Evolutionary conservation across 2,888 invertebrate species (phyloP).

Genomic region (Drosophila histrio): DNA sequence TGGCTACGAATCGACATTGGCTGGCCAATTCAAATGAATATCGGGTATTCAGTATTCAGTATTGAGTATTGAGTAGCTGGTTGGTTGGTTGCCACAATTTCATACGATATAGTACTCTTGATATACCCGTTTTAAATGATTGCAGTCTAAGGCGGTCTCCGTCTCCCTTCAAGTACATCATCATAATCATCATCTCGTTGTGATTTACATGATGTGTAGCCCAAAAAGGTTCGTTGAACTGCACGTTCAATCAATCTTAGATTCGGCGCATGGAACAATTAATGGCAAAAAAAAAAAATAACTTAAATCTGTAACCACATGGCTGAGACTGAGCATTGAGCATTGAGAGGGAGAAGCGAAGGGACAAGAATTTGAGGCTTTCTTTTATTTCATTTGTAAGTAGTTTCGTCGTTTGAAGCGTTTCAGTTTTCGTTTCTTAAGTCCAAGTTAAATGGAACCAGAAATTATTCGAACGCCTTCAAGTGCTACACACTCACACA

Average conservation of each 20-base stretch:
- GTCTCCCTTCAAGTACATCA: constrained; percentile 48
- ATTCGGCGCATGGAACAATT: constrained; percentile 78
- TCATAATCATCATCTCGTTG: no score
- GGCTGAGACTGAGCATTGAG: constrained; percentile 1
- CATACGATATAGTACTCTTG: constrained; percentile 1
- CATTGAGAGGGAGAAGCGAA: neutral
- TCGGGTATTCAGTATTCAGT: constrained; percentile 21
- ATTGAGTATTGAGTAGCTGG: constrained; percentile 39
- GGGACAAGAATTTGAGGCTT: constrained; percentile 58
- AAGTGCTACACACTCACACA: constrained; percentile 58
- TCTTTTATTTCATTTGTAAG: constrained; percentile 64
- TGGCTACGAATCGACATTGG: constrained; percentile 46
- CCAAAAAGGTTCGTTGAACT: constrained; percentile 64
- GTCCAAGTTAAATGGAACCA: constrained; percentile 79
- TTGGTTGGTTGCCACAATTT: constrained; percentile 10
- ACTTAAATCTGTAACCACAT: constrained; percentile 55
- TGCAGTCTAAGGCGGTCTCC: constrained; percentile 26
- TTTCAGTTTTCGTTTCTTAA: constrained; percentile 73
- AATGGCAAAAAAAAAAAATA: constrained; percentile 69
- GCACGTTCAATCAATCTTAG: constrained; percentile 78
- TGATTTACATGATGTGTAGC: constrained; percentile 58
- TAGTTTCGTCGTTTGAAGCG: constrained; percentile 66
- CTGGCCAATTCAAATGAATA: constrained; percentile 56
- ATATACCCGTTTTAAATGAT: constrained; percentile 33
- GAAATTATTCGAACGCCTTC: constrained; percentile 79